Evolutionary conservation across 2,113 vertebrate genomes (phyloP), one percentile per base, ranked within the genome.

Genomic region (Halcyon senegalensis): DNA sequence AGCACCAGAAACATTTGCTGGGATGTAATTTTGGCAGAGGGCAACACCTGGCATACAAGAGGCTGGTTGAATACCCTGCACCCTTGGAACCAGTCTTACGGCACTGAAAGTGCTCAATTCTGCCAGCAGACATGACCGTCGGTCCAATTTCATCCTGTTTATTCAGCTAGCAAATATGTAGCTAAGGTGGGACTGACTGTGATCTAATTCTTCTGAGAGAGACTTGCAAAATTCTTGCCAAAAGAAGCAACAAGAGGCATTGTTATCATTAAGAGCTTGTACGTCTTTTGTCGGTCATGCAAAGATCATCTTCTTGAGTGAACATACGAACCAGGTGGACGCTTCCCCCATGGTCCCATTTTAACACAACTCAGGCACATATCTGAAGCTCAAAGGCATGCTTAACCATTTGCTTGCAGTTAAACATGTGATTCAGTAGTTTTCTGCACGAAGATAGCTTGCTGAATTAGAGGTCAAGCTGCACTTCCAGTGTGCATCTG

Each of bases 131-230:
- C 85, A 16, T 10, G 63, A 64, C 41, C 19, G 0, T 7, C 1
- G 4, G 66, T 20, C 82, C 86, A n/a, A 43, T 60, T 93, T 68
- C 75, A 56, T 72, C 83, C 72, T 41, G 58, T 79, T 78, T 72
- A 53, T 92, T 94, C 93, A 94, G 79, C 86, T 74, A 92, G 39
- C 72, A 92, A 92, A 80, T 43, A 56, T 72, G 48, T 67, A 64
- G 93, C 35, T 68, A 93, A 94, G 91, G 86, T 96, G 96, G 86
- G 91, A 83, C 89, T 48, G 86, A 4, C 43, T 86, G 91, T 86
- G 93, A 88, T 30, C 67, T 90, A 83, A 90, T 88, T 83, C 79
- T 93, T 81, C 67, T 12, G 72, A 90, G 62, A 63, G 60, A 82
- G 11, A 9, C 48, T 51, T 3, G 9, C 7, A 53, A 31, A 35